Conservation (phyloP, 2,797 vertebrate genomes). For the Decapterus maruadsi region DNA sequence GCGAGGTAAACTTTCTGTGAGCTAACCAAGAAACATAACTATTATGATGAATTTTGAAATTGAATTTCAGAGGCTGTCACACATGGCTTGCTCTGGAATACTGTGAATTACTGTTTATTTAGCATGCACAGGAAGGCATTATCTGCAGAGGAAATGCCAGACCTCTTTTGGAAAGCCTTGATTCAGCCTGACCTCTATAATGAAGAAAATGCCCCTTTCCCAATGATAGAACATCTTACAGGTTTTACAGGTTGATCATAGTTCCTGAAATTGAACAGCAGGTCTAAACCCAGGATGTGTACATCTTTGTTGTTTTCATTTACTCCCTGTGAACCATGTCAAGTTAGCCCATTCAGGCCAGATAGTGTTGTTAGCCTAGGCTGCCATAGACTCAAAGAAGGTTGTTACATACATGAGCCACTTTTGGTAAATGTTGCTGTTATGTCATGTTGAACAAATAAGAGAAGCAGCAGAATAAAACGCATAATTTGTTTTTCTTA, state of each 20-base stretch:
- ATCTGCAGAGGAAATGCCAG: not conserved
- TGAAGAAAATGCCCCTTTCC: not conserved
- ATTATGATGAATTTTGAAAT: too few species aligned
- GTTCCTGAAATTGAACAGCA: too few species aligned
- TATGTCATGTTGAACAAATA: not conserved
- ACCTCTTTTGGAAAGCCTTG: not conserved
- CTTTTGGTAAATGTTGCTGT: not conserved
- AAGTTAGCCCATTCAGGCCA: not conserved
- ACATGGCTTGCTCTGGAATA: not conserved
- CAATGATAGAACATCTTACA: not conserved
- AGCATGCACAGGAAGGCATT: not conserved
- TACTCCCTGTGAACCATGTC: not conserved
- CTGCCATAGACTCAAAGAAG: too few species aligned
- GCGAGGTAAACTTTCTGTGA: slow-evolving; percentile 10
- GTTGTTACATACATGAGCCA: not conserved
- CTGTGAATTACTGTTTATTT: too few species aligned
- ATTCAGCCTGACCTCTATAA: not conserved
- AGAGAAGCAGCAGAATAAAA: not conserved
- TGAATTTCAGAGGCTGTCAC: not conserved
- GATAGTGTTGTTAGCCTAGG: not conserved
- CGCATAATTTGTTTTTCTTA: not conserved
- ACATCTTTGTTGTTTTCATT: not conserved
- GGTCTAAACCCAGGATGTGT: not conserved
- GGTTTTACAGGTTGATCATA: not conserved
- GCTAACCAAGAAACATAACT: not conserved